Evolutionary conservation across 2,888 invertebrate species (phyloP).

Genomic region (Macrophya annulata): DNA sequence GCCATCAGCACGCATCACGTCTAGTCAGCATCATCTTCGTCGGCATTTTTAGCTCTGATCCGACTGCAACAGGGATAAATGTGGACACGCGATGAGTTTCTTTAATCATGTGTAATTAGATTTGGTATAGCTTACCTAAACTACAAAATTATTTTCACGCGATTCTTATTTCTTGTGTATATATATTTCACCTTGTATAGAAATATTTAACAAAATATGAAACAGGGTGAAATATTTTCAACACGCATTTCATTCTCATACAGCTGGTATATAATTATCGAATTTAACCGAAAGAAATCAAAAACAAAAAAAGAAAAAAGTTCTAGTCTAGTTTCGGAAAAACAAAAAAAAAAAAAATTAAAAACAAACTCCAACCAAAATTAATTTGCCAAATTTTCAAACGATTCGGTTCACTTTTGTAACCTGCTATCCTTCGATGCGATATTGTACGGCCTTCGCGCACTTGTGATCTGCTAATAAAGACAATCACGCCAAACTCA

Average conservation of each 20-base stretch:
- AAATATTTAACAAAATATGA: not conserved
- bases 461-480: constrained; percentile 30
- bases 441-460: constrained; percentile 19
- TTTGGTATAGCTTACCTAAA: not conserved
- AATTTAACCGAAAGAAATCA: not conserved
- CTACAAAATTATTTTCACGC: constrained; percentile 27
- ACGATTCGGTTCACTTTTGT: not conserved
- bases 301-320: not conserved
- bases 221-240: not conserved
- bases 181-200: not conserved
- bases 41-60: constrained; percentile 23
- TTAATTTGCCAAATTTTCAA: not conserved
- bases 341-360: not conserved
- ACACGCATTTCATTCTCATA: not conserved
- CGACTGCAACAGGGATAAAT: not conserved
- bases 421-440: not conserved
- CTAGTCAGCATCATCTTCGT: constrained; percentile 49
- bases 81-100: constrained; percentile 26
- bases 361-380: too few species aligned
- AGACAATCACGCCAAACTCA: constrained; percentile 48
- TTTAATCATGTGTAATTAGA: not conserved
- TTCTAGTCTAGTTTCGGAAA: not conserved
- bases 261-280: not conserved
- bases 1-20: constrained; percentile 49
- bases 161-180: not conserved